A percentile compares a stretch with the other conserved stretches of the same genome.
Evolutionary conservation across 1,140 invertebrate species (phyloP).

Genomic region (Dysdera silvatica): DNA sequence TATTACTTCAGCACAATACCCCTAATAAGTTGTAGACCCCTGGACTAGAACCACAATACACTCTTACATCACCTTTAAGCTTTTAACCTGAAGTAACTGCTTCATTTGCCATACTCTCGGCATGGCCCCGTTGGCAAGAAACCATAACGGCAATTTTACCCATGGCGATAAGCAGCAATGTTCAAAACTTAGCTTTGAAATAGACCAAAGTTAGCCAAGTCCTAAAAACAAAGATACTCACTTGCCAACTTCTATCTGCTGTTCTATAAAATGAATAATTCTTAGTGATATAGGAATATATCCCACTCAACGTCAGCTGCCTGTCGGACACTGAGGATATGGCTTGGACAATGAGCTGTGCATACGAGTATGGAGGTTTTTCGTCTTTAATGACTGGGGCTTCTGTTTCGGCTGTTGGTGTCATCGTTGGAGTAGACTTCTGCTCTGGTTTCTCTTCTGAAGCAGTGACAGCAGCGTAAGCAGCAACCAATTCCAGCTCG

Average conservation of each 20-base stretch:
- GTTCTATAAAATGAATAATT: slow-evolving; percentile 97
- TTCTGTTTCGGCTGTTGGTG: slow-evolving; percentile 4
- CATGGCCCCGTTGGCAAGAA: too few species aligned
- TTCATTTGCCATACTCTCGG: too few species aligned
- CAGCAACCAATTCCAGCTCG: slow-evolving; percentile 60
- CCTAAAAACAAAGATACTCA: slow-evolving; percentile 36
- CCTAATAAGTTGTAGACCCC: too few species aligned
- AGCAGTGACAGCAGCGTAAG: slow-evolving; percentile 54
- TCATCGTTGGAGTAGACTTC: slow-evolving; percentile 1
- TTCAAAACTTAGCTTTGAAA: too few species aligned
- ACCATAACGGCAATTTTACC: too few species aligned
- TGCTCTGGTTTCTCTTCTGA: slow-evolving; percentile 34
- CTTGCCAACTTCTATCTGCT: slow-evolving; percentile 96
- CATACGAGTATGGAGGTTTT: slow-evolving; percentile 96
- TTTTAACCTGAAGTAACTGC: too few species aligned
- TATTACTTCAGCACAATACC: too few species aligned
- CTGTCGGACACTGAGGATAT: slow-evolving; percentile 89
- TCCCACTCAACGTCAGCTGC: slow-evolving; percentile 94
- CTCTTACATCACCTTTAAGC: too few species aligned
- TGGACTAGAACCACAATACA: too few species aligned
- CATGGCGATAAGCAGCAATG: too few species aligned
- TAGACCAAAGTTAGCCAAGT: too few species aligned
- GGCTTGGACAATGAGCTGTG: slow-evolving; percentile 95
- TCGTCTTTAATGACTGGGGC: slow-evolving; percentile 52
- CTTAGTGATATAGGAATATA: slow-evolving; percentile 98